Percentiles rank a stretch among this genome's conserved stretches.
These are phyloP conservation scores for Lissocephala sabroskyi DNA, from an alignment of 2,888 invertebrate genomes.

Conservation along the genomic window DNA sequence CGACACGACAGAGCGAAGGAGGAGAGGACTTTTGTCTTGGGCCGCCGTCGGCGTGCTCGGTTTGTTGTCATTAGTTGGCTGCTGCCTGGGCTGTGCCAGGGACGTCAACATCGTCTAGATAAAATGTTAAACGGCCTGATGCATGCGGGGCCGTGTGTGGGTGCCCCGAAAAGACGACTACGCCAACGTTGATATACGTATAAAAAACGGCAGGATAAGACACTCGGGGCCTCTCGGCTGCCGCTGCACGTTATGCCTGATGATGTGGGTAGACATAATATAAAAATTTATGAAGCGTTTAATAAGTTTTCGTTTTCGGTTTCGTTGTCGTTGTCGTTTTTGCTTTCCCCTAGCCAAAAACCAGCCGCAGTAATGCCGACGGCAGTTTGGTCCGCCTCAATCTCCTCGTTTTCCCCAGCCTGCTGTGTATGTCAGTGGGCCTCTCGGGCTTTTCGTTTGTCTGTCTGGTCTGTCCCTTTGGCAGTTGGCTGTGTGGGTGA, in stretches of 20 bases:
- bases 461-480: constrained; percentile 15
- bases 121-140: constrained; percentile 60
- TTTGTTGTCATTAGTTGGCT: constrained; percentile 53
- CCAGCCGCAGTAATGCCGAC: too few relatives aligned
- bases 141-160: constrained; percentile 14
- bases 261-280: constrained; percentile 67
- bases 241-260: constrained; percentile 56
- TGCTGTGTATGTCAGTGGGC: background rate
- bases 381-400: constrained; percentile 4
- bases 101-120: constrained; percentile 43
- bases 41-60: background rate
- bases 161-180: constrained; percentile 50
- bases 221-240: constrained; percentile 16
- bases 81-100: constrained; percentile 19
- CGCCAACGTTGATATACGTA: constrained; percentile 38
- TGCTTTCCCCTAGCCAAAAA: background rate
- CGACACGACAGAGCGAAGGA: too few relatives aligned
- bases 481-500: constrained; percentile 48
- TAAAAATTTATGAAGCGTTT: constrained; percentile 69
- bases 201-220: constrained; percentile 50
- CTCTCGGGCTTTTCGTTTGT: background rate
- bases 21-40: constrained; percentile 51
- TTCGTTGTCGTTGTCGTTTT: background rate
- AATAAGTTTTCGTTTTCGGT: constrained; percentile 61
- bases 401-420: background rate